These are phyloP conservation scores for Altica lythri DNA, from an alignment of 2,888 invertebrate genomes.

Conservation along the genomic window DNA sequence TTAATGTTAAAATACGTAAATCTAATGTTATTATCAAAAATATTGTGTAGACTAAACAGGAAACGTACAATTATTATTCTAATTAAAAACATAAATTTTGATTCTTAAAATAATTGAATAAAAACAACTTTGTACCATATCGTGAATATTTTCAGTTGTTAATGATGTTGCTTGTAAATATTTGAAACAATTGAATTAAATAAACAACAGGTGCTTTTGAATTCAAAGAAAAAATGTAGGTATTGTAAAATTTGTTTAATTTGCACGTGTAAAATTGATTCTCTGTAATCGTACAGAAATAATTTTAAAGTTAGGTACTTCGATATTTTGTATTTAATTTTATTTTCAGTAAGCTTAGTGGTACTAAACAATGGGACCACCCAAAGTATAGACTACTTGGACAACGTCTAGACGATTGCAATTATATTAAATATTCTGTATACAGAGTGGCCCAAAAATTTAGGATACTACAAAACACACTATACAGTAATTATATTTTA, in stretches of 20 bases:
- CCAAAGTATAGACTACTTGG: constrained; percentile 65
- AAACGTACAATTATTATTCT: too few relatives aligned
- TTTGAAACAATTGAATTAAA: not conserved
- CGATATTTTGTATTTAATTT: too few relatives aligned
- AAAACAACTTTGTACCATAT: too few relatives aligned
- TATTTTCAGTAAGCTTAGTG: constrained; percentile 59
- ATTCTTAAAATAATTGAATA: not conserved
- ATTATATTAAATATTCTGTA: constrained; percentile 73
- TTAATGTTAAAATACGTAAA: too few relatives aligned
- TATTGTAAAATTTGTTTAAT: not conserved
- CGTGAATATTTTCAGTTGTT: too few relatives aligned
- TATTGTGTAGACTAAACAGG: too few relatives aligned
- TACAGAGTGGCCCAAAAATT: constrained; percentile 79
- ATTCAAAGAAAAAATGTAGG: not conserved
- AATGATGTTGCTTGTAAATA: not conserved
- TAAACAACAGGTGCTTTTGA: not conserved
- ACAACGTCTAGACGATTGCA: constrained; percentile 65
- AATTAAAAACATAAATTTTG: not conserved
- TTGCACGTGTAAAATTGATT: not conserved
- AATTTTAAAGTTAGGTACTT: too few relatives aligned
- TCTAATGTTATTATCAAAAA: too few relatives aligned
- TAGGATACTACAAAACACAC: constrained; percentile 64
- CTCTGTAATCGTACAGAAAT: too few relatives aligned
- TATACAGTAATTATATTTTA: constrained; percentile 65
- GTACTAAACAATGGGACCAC: constrained; percentile 64